Base-by-base conservation (phyloP, 1,140 invertebrate genomes). In the Bombus turneri region DNA sequence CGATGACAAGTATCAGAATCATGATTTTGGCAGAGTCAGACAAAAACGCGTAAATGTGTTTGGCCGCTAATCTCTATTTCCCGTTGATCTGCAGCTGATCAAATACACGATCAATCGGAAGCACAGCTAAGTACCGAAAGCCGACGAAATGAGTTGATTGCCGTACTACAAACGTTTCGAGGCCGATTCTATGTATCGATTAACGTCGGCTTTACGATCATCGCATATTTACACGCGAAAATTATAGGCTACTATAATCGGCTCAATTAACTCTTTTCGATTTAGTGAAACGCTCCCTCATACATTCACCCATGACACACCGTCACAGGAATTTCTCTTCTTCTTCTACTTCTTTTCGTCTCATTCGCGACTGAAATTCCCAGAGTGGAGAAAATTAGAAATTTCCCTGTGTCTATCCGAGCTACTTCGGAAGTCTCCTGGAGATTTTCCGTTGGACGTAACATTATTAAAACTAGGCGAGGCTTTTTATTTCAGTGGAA, bases 121-220 rank as follows among this genome's bases (percentile, higher is more conserved):
- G 57, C 83, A 47, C n/a, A 31, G 34, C 34, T 41, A 74, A 88
- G 79, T 77, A 86, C 57, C 41, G 75, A 47, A 71, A 53, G 73
- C 53, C 22, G 34, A n/a, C 34, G 78, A 72, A 82, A 81, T 37
- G 62, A 82, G 79, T 85, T 86, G 85, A 89, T 82, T 85, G 78
- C 78, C 57, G 59, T 57, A 66, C 37, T 82, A 69, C 62, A 66
- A 89, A 85, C 83, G 81, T 74, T 73, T 47, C 53, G 34, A 68
- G 39, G 39, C 25, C 75, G n/a, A 81, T 86, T 74, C 71, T 68
- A 85, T 68, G 47, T 66, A 76, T 31, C 78, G 77, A 86, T 89
- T 79, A 78, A 81, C 71, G 12, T 4, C 25, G 34, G n/a, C 31
- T 39, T 47, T n/a, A 34, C 76, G 78, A 88, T 81, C 59, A 47